These are phyloP conservation scores for Latrodectus elegans DNA, from an alignment of 2,888 invertebrate species.

Conservation along the genomic window DNA sequence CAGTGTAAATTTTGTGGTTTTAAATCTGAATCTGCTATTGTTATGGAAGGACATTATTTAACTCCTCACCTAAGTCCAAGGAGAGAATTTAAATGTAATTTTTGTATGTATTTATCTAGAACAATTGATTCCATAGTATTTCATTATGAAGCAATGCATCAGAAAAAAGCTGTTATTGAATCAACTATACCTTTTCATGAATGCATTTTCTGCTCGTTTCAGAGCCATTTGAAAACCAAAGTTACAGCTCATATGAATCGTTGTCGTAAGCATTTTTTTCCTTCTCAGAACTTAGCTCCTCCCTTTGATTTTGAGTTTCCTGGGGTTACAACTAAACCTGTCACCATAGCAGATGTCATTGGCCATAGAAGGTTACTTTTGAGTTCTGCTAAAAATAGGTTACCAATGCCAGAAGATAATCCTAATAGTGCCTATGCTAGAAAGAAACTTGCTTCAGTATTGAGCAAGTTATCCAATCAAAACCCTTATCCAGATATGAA, in stretches of 20 bases:
- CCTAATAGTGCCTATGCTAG: slow-evolving; percentile 57
- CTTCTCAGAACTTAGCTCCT: slow-evolving; percentile 87
- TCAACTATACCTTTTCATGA: slow-evolving; percentile 91
- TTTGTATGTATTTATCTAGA: slow-evolving; percentile 86
- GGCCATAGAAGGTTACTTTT: slow-evolving; percentile 57
- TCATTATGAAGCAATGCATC: slow-evolving; percentile 94
- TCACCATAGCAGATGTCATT: slow-evolving; percentile 71
- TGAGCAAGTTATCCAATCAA: slow-evolving; percentile 42
- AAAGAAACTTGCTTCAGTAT: slow-evolving; percentile 59
- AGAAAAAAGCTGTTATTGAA: slow-evolving; percentile 87
- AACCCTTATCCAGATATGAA: slow-evolving; percentile 30
- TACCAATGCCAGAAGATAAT: slow-evolving; percentile 36
- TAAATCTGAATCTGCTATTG: slow-evolving; percentile 88
- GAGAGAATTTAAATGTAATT: slow-evolving; percentile 81
- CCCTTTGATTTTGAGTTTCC: slow-evolving; percentile 91
- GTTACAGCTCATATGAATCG: slow-evolving; percentile 89
- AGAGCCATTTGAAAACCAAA: slow-evolving; percentile 94
- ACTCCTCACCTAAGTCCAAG: slow-evolving; percentile 88
- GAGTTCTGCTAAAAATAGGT: slow-evolving; percentile 41
- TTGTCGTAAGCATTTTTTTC: slow-evolving; percentile 91
- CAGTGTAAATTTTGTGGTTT: slow-evolving; percentile 93
- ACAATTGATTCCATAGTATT: slow-evolving; percentile 87
- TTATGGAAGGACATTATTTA: slow-evolving; percentile 90
- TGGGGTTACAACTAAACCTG: slow-evolving; percentile 89
- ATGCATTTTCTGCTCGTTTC: slow-evolving; percentile 94